These are phyloP conservation scores for Lepeophtheirus salmonis DNA, from an alignment of 1,140 invertebrate genomes.

Conservation along the genomic window DNA sequence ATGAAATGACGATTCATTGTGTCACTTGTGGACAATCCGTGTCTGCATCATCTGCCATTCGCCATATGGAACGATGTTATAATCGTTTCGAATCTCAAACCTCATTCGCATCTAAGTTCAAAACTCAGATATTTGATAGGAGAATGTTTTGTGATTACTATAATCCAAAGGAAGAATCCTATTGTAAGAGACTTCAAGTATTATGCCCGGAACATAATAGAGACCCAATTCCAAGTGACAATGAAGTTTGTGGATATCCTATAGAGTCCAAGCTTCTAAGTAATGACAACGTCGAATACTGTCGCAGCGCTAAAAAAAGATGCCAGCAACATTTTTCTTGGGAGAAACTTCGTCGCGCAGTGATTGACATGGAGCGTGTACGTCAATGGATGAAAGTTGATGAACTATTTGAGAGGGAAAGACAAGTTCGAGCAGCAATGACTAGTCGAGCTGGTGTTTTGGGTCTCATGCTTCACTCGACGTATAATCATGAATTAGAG, in stretches of 20 bases:
- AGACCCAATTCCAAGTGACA: conserved; percentile 47
- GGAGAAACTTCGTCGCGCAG: conserved; percentile 80
- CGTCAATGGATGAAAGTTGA: conserved; percentile 79
- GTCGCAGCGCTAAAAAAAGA: conserved; percentile 65
- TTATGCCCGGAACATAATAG: conserved; percentile 95
- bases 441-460: conserved; percentile 70
- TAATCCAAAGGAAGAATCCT: conserved; percentile 69
- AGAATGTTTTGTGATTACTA: conserved; percentile 97
- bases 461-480: conserved; percentile 79
- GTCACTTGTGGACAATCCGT: conserved; percentile 91
- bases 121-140: conserved; percentile 78
- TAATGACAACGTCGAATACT: conserved; percentile 54
- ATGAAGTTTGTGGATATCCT: conserved; percentile 18
- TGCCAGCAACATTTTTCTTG: conserved; percentile 82
- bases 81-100: conserved; percentile 94
- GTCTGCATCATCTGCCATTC: conserved; percentile 52
- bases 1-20: conserved; percentile 60
- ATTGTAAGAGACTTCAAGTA: conserved; percentile 84
- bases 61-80: conserved; percentile 88
- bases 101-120: conserved; percentile 82
- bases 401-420: conserved; percentile 82
- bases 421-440: conserved; percentile 60
- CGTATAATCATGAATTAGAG: conserved; percentile 78
- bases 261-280: conserved; percentile 2
- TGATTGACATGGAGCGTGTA: conserved; percentile 48